Evolutionary conservation across 2,888 invertebrate species (phyloP), one percentile per base, ranked within the genome.

Genomic region (Amorpha juglandis): DNA sequence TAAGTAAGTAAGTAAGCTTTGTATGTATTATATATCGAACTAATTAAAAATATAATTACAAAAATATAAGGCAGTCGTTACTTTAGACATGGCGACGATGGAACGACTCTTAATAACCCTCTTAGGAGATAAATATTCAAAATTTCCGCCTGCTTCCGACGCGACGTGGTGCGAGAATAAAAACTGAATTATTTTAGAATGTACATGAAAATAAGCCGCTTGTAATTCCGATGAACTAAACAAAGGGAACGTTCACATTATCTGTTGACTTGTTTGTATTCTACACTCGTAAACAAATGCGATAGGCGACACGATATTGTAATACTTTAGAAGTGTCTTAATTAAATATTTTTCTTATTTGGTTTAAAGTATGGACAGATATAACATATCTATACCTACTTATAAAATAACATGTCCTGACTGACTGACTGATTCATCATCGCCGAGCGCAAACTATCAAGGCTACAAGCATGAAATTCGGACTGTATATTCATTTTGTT

Each of bases 41-140:
- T 6, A 48, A 16, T 47, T 14, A 12, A 1, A 38, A 38, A 16
- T 48, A 9, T 19, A 9, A 19, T 19, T 19, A 16, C n/a, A 16
- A 38, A 38, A 38, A 35, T 55, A 55, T 35, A 42, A 42, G 42
- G 42, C 42, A 16, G 16, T 12, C 47, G 21, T 63, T 45, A 16
- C 68, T 64, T 63, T 64, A 66, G 66, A 66, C 65, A 73, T 77
- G 42, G 74, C 67, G 71, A 72, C 74, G 69, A 73, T 75, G 76
- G 73, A 77, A 74, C 71, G 68, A 70, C 70, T 69, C 73, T 73
- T 79, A 80, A 81, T 79, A 78, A 76, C 78, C 75, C 73, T 78
- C 77, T 76, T 71, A 71, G 65, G 73, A 75, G 78, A 80, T 82
- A 81, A 82, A 82, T 80, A 80, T 79, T 77, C 74, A 69, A 71